Evolutionary conservation across 2,113 vertebrate genomes (phyloP).

Genomic region (Bostrychus sinensis): DNA sequence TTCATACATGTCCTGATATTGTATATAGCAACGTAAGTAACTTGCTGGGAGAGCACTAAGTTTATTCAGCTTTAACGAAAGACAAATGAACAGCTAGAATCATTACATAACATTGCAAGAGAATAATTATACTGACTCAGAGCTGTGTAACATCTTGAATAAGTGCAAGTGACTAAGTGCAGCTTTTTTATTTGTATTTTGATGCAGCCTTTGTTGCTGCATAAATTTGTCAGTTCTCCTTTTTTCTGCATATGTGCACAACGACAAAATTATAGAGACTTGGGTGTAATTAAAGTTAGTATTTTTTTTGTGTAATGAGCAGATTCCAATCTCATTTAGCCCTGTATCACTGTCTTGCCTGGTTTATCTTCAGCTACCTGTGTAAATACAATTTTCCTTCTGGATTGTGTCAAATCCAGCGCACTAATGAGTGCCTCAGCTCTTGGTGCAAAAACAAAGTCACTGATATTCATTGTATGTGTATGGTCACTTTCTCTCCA

Average conservation of each 20-base stretch:
- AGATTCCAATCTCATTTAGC: slow-evolving; percentile 22
- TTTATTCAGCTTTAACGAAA: neutral
- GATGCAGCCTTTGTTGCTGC: no score
- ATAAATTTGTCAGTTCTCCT: neutral
- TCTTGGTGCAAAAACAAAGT: slow-evolving; percentile 40
- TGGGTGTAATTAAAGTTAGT: slow-evolving; percentile 9
- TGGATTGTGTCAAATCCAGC: slow-evolving; percentile 22
- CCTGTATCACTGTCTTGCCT: slow-evolving; percentile 3
- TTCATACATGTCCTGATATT: no score
- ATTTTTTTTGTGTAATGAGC: slow-evolving; percentile 27
- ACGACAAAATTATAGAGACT: neutral
- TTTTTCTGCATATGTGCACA: no score
- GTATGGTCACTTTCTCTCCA: slow-evolving; percentile 75
- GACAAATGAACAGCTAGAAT: neutral
- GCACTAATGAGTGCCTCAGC: slow-evolving; percentile 19
- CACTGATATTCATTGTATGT: slow-evolving; percentile 76
- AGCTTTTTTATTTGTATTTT: no score
- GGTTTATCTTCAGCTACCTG: slow-evolving; percentile 4
- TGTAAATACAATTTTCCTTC: slow-evolving; percentile 21
- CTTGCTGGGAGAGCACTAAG: no score
- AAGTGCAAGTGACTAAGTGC: no score
- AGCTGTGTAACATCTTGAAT: no score
- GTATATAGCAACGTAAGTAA: no score
- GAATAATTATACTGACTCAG: no score
- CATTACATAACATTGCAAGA: no score